Evolutionary conservation across 2,797 vertebrate genomes (phyloP), one percentile per base, ranked within the genome.

Genomic region (Falco columbarius): DNA sequence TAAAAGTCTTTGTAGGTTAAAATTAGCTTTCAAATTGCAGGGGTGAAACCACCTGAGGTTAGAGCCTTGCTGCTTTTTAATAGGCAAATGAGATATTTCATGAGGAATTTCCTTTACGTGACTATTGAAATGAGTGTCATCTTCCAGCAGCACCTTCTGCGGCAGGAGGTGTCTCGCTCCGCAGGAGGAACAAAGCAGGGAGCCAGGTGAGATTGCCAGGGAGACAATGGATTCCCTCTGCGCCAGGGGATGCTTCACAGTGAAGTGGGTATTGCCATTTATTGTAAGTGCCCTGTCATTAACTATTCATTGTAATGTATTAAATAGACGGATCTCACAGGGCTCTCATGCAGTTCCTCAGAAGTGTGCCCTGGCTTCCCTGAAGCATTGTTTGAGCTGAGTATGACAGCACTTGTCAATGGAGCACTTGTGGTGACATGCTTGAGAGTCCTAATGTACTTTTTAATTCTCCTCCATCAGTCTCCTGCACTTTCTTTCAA

Each of bases 61-160:
- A 85, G 13, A 34, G 54, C 71, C 92, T 61, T 61, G 52, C 40
- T 26, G 92, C n/a, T 55, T 89, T 93, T 96, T 94, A 90, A 74
- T 58, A 90, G 83, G 94, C 65, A 96, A 93, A 97, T 73, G 76
- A 96, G 88, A 29, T 73, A 34, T 89, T 97, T 96, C 70, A 72
- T 36, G 51, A 93, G 88, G 84, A 95, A 88, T 90, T 93, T 86
- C 79, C 95, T 91, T 79, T 94, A 77, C 30, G 2, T 80, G 92
- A 59, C 88, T 94, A 38, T 61, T 86, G 82, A 97, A 96, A 91
- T 32, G 63, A 96, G 82, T 67, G 55, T 63, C 11, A 4, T 74
- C 18, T 94, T 95, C 75, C 65, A 92, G 59, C 81, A 84, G 90
- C 91, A 90, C 86, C 94, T 89, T 93, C 82, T 82, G 85, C 12